Evolutionary conservation across 2,797 vertebrate species (phyloP).

Genomic region (Clarias pachynema): DNA sequence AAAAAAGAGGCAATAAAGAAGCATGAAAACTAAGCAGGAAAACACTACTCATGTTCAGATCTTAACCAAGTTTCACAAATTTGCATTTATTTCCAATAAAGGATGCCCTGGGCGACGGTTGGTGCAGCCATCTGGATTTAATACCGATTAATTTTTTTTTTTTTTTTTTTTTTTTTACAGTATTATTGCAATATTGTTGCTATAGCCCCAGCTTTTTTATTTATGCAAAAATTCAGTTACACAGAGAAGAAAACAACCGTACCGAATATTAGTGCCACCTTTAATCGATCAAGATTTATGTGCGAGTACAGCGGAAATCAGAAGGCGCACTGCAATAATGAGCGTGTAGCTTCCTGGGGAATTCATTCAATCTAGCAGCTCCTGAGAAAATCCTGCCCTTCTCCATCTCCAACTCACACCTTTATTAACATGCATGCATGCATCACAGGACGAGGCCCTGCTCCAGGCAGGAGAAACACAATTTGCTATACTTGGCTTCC

Average conservation of each 20-base stretch:
- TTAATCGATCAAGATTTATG: constrained; percentile 58
- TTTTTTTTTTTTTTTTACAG: background rate
- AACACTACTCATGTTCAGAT: constrained; percentile 2
- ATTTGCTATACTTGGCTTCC: constrained; percentile 35
- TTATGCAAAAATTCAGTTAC: constrained; percentile 48
- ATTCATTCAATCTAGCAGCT: constrained; percentile 57
- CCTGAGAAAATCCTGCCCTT: constrained; percentile 38
- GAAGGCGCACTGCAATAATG: constrained; percentile 54
- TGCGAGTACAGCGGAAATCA: constrained; percentile 51
- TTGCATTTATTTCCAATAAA: background rate
- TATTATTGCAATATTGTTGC: constrained; percentile 21
- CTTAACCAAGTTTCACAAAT: background rate
- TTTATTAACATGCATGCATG: constrained; percentile 56
- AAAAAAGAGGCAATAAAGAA: background rate
- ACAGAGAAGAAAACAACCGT: constrained; percentile 49
- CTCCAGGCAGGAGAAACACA: constrained; percentile 45
- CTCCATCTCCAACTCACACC: constrained; percentile 48
- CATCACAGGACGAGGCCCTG: constrained; percentile 37
- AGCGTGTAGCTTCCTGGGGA: constrained; percentile 57
- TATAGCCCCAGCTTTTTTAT: constrained; percentile 38
- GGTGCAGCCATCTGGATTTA: constrained; percentile 28
- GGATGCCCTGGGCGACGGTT: background rate
- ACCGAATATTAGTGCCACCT: constrained; percentile 56
- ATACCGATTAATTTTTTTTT: constrained; percentile 8
- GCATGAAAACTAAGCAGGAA: background rate